These are phyloP conservation scores for Cromileptes altivelis DNA, from an alignment of 2,113 vertebrate species.

Conservation along the genomic window DNA sequence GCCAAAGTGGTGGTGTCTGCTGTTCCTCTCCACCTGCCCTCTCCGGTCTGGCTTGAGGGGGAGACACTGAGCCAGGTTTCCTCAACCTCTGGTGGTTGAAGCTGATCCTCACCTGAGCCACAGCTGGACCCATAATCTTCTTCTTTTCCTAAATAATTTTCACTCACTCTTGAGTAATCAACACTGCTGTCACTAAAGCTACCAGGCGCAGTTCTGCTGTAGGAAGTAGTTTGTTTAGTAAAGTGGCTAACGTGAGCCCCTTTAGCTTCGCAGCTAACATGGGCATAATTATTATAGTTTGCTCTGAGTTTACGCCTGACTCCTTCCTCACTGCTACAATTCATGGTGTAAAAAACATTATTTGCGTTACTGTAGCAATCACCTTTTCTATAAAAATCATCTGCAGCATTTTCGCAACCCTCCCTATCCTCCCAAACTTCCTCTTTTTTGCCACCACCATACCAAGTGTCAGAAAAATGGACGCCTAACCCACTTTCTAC, in stretches of 20 bases:
- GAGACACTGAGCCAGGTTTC: constrained; percentile 61
- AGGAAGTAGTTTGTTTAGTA: constrained; percentile 20
- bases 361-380: constrained; percentile 42
- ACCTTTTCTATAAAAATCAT: constrained; percentile 36
- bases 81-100: constrained; percentile 50
- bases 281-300: constrained; percentile 39
- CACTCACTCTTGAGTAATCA: constrained; percentile 49
- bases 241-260: constrained; percentile 22
- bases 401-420: constrained; percentile 35
- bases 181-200: constrained; percentile 40
- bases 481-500: not conserved
- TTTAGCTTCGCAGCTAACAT: constrained; percentile 37
- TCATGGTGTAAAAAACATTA: constrained; percentile 46
- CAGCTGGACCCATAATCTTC: constrained; percentile 67
- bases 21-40: constrained; percentile 50
- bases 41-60: constrained; percentile 34
- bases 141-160: constrained; percentile 55
- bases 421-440: constrained; percentile 52
- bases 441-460: constrained; percentile 41
- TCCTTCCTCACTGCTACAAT: constrained; percentile 37
- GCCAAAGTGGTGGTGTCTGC: constrained; percentile 9
- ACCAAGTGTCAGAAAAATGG: constrained; percentile 59
- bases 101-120: constrained; percentile 66
- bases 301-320: constrained; percentile 28
- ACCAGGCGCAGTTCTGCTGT: constrained; percentile 24